Percentiles rank a stretch among this genome's conserved stretches.
Evolutionary conservation across 1,140 invertebrate genomes (phyloP).

Genomic region (Metopolophium dirhodum): DNA sequence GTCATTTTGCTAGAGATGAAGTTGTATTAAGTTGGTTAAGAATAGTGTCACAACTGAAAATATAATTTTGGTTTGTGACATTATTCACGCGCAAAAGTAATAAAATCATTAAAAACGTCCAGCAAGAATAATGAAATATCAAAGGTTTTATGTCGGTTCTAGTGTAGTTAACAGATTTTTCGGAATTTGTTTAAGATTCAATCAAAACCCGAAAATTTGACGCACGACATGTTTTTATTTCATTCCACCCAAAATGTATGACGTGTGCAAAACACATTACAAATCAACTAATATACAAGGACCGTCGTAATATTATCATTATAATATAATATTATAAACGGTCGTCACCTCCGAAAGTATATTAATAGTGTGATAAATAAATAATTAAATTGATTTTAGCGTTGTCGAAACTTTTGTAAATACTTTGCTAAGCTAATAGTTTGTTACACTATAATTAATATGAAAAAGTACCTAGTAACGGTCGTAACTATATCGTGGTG

Average conservation of each 20-base stretch:
- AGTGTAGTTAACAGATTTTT: too few species aligned
- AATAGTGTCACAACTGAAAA: too few species aligned
- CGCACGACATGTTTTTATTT: neutral
- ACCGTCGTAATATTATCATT: neutral
- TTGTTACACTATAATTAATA: neutral
- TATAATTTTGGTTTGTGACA: too few species aligned
- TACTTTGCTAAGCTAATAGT: neutral
- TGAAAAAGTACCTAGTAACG: neutral
- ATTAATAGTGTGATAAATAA: neutral
- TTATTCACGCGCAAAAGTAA: too few species aligned
- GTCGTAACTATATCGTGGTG: neutral
- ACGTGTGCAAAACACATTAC: neutral
- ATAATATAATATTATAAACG: neutral
- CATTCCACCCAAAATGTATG: neutral
- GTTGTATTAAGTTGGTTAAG: too few species aligned
- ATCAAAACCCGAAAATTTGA: too few species aligned
- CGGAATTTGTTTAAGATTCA: too few species aligned
- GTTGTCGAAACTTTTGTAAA: neutral
- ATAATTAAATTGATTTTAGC: neutral
- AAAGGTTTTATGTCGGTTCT: too few species aligned
- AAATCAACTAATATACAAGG: neutral
- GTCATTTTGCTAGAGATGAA: too few species aligned
- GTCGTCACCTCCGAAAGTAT: neutral
- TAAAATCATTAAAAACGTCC: too few species aligned
- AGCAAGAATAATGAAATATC: too few species aligned